Evolutionary conservation across 1,140 invertebrate species (phyloP).

Genomic region (Meloidogyne chitwoodi): DNA sequence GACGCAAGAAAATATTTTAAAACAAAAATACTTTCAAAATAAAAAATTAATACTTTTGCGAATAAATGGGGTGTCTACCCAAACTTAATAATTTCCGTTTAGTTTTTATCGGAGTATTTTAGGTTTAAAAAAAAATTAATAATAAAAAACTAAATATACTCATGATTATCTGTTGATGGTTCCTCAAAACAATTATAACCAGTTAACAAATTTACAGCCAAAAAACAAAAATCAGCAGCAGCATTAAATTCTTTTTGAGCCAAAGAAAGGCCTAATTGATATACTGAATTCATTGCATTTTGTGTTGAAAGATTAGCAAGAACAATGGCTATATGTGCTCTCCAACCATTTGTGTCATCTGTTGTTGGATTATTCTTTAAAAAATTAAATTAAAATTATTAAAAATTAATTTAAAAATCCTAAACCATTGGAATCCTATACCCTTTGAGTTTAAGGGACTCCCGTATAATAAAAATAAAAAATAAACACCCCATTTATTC

Average conservation of each 20-base stretch:
- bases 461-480: no score
- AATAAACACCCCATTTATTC: no score
- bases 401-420: no score
- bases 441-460: no score
- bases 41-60: not conserved
- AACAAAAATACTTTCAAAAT: not conserved
- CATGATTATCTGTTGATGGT: not conserved
- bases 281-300: constrained; percentile 44
- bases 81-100: no score
- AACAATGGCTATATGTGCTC: constrained; percentile 47
- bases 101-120: no score
- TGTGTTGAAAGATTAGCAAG: constrained; percentile 43
- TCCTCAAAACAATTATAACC: constrained; percentile 33
- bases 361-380: constrained; percentile 28
- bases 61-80: not conserved
- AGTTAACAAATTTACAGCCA: constrained; percentile 46
- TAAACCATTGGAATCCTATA: no score
- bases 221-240: constrained; percentile 50
- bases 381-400: no score
- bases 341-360: constrained; percentile 39
- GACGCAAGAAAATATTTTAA: not conserved
- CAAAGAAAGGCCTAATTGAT: constrained; percentile 44
- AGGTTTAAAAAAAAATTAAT: no score
- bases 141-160: not conserved
- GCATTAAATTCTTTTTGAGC: constrained; percentile 46